Evolutionary conservation across 2,113 vertebrate genomes (phyloP).

Genomic region (Gobio gobio): DNA sequence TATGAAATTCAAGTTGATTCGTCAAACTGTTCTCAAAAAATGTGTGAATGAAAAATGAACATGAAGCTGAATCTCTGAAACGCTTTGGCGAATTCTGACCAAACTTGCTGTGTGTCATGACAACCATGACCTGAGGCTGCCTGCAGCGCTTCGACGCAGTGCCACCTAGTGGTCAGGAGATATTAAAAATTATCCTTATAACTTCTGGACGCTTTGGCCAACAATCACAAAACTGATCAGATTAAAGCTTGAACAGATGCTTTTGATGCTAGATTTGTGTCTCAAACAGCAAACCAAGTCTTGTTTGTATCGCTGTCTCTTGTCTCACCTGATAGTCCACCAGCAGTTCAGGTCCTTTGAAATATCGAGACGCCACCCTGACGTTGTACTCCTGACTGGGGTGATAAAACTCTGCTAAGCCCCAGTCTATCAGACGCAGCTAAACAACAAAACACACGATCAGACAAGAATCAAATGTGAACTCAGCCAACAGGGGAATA

Average conservation of each 20-base stretch:
- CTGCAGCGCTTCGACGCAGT: no score
- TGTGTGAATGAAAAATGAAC: no score
- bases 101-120: no score
- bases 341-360: slow-evolving; percentile 73
- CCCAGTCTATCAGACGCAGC: slow-evolving; percentile 75
- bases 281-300: neutral
- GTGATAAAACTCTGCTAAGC: slow-evolving; percentile 73
- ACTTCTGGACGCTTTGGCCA: no score
- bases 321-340: slow-evolving; percentile 70
- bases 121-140: no score
- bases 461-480: neutral
- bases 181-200: no score
- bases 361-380: slow-evolving; percentile 72
- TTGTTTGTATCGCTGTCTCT: neutral
- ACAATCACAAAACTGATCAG: no score
- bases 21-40: no score
- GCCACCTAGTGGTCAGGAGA: no score
- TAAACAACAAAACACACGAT: slow-evolving; percentile 33
- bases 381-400: slow-evolving; percentile 74
- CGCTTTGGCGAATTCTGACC: no score
- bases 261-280: neutral
- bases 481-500: neutral
- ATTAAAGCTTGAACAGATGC: neutral
- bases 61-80: no score
- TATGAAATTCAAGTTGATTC: no score